These are phyloP conservation scores for Harlomillsia oculata DNA, from an alignment of 1,140 invertebrate genomes.

Conservation along the genomic window DNA sequence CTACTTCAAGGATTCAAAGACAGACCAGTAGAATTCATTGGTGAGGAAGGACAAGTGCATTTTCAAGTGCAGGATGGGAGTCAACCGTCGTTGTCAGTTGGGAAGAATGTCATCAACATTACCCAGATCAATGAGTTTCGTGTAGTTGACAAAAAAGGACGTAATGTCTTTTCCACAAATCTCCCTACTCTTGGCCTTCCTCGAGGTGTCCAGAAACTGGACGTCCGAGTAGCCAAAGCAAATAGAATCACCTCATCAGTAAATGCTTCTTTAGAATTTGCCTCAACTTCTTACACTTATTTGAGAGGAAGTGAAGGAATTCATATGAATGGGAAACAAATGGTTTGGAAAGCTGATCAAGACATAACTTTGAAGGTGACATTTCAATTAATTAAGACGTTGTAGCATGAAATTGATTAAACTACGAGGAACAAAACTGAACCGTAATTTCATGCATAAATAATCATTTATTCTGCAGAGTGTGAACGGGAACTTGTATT, in stretches of 20 bases:
- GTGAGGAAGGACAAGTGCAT: conserved; percentile 33
- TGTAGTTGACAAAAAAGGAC: conserved; percentile 53
- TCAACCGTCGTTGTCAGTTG: conserved; percentile 33
- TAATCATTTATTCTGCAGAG: conserved; percentile 41
- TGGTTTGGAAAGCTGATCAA: conserved; percentile 61
- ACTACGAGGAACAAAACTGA: neutral
- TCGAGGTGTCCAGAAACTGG: conserved; percentile 41
- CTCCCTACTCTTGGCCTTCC: conserved; percentile 62
- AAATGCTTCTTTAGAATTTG: conserved; percentile 55
- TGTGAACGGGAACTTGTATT: conserved; percentile 62
- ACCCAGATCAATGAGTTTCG: conserved; percentile 56
- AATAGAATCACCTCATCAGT: conserved; percentile 62
- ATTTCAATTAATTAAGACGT: neutral
- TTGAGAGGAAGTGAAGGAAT: conserved; percentile 44
- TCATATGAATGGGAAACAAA: conserved; percentile 50
- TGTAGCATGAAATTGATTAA: neutral
- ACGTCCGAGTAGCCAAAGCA: conserved; percentile 57
- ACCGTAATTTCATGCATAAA: no score
- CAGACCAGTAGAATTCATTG: conserved; percentile 55
- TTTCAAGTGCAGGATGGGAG: conserved; percentile 29
- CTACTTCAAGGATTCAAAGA: conserved; percentile 63
- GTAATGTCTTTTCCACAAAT: conserved; percentile 61
- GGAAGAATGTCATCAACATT: conserved; percentile 53
- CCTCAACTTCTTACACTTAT: conserved; percentile 44
- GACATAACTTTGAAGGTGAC: conserved; percentile 58